A percentile compares a stretch with the other conserved stretches of the same genome.
Evolutionary conservation across 1,140 invertebrate genomes (phyloP).

Genomic region (Neomicropteryx cornuta): DNA sequence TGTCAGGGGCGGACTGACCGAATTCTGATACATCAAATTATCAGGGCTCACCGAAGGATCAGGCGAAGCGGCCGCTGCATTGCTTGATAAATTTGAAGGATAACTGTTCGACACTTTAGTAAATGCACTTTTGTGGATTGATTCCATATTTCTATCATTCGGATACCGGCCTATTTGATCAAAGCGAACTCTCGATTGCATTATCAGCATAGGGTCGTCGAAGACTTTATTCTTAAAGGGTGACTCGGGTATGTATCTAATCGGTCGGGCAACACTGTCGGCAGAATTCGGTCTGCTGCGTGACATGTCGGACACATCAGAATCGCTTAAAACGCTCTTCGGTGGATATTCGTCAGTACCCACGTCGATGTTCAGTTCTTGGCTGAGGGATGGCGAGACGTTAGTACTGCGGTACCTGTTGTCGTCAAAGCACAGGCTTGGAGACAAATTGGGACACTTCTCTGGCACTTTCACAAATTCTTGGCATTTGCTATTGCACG

Average conservation of each 20-base stretch:
- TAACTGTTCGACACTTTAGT: conserved; percentile 56
- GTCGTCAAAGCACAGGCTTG: conserved; percentile 20
- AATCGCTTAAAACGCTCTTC: conserved; percentile 35
- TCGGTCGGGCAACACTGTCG: conserved; percentile 32
- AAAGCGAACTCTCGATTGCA: conserved; percentile 36
- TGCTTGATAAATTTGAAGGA: conserved; percentile 21
- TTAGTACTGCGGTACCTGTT: conserved; percentile 32
- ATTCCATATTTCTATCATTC: conserved; percentile 24
- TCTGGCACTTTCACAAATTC: too few relatives aligned
- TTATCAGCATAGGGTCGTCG: conserved; percentile 43
- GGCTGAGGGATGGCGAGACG: conserved; percentile 33
- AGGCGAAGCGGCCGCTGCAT: conserved; percentile 39
- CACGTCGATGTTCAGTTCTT: conserved; percentile 40
- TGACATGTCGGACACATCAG: conserved; percentile 36
- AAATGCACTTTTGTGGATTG: conserved; percentile 58
- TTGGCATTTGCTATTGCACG: conserved; percentile 27
- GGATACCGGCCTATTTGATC: conserved; percentile 27
- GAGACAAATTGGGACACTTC: conserved; percentile 18
- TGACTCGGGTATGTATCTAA: conserved; percentile 32
- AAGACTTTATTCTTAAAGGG: conserved; percentile 45
- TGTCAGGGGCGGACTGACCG: conserved; percentile 57
- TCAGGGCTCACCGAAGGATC: conserved; percentile 62
- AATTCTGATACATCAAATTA: conserved; percentile 59
- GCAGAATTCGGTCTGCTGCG: conserved; percentile 36
- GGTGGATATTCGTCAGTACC: conserved; percentile 39